Percentiles rank a stretch among this genome's conserved stretches.
Evolutionary conservation across 2,888 invertebrate species (phyloP).

Genomic region (Geotrupes spiniger): DNA sequence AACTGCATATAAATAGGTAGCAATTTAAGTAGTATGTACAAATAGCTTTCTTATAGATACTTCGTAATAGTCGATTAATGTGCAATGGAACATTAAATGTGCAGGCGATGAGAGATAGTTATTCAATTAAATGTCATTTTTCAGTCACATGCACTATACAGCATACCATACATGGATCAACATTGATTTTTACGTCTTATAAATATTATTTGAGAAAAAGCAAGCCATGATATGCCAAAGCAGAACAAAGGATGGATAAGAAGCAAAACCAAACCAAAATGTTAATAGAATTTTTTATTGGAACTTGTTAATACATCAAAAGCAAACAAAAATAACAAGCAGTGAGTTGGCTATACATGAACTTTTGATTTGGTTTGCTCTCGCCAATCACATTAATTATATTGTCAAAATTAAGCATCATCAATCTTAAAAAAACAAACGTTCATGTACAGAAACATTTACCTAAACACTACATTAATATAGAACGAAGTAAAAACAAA

Average conservation of each 20-base stretch:
- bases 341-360: constrained; percentile 20
- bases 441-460: constrained; percentile 23
- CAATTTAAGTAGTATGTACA: too few relatives aligned
- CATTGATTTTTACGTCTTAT: too few relatives aligned
- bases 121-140: too few relatives aligned
- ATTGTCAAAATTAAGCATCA: not conserved
- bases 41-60: too few relatives aligned
- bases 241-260: constrained; percentile 15
- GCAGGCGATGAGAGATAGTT: too few relatives aligned
- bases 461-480: constrained; percentile 16
- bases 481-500: not conserved
- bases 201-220: too few relatives aligned
- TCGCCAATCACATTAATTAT: constrained; percentile 4
- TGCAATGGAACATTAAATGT: too few relatives aligned
- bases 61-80: too few relatives aligned
- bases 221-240: too few relatives aligned
- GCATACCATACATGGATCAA: too few relatives aligned
- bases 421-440: constrained; percentile 17
- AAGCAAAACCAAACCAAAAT: constrained; percentile 25
- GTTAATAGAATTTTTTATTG: constrained; percentile 19
- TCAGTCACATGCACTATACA: too few relatives aligned
- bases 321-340: constrained; percentile 16
- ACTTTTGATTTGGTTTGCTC: constrained; percentile 24
- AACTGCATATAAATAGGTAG: too few relatives aligned
- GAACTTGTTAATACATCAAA: constrained; percentile 20